These are phyloP conservation scores for Sciurus vulgaris DNA, from an alignment of 2,797 vertebrate species.

Conservation along the genomic window DNA sequence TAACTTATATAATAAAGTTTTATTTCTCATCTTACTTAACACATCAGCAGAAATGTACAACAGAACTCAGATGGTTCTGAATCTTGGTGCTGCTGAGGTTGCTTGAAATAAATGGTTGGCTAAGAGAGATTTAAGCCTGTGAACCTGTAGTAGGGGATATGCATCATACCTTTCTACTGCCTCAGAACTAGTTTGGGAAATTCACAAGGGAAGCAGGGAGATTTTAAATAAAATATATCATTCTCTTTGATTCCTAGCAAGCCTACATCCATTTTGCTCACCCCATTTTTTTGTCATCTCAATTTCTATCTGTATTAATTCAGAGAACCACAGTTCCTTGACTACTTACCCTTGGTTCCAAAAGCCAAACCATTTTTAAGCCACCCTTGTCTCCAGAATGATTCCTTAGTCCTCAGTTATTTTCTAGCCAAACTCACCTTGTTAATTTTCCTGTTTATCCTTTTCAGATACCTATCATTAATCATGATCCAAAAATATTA, in stretches of 20 bases:
- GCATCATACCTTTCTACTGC: background rate
- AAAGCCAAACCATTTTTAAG: background rate
- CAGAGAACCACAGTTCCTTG: conserved; percentile 32
- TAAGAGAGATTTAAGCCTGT: background rate
- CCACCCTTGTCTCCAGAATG: conserved; percentile 34
- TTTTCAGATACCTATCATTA: background rate
- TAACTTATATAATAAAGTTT: conserved; percentile 6
- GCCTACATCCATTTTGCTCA: background rate
- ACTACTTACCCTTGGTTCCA: conserved; percentile 18
- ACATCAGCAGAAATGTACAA: background rate
- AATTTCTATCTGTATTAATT: conserved; percentile 30
- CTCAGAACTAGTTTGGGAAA: conserved; percentile 51
- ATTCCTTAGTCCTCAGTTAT: background rate
- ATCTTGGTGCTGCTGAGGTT: background rate
- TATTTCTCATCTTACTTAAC: background rate
- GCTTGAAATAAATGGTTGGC: background rate
- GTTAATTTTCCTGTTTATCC: background rate
- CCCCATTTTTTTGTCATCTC: background rate
- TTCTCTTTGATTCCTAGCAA: conserved; percentile 26
- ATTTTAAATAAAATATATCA: background rate
- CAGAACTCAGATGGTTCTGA: background rate
- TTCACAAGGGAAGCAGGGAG: background rate
- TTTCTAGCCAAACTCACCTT: background rate
- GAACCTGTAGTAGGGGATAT: background rate
- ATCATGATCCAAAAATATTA: background rate